phyloP scores from a whole-genome alignment of 1,140 invertebrate genomes.

The Micrasema longulum region DNA sequence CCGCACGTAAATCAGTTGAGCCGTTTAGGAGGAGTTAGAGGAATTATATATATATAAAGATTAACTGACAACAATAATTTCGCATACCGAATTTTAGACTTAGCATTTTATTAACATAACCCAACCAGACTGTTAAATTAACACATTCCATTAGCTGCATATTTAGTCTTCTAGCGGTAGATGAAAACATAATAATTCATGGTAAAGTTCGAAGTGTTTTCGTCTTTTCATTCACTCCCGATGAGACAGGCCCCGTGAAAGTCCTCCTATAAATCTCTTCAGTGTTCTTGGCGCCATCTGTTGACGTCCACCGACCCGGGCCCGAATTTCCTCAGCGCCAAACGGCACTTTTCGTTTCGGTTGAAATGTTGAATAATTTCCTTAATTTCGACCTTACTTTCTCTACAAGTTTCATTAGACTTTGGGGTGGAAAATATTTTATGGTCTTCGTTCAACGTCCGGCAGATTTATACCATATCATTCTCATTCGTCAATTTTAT shows the following conservation, averaged over 20 bases:
- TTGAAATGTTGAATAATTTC: constrained; percentile 11
- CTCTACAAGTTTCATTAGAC: background rate
- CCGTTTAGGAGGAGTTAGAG: too few relatives aligned
- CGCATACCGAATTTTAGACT: too few relatives aligned
- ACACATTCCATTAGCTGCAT: too few relatives aligned
- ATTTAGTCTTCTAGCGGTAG: too few relatives aligned
- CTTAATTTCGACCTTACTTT: constrained; percentile 13
- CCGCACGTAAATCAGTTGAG: too few relatives aligned
- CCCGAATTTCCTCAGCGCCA: background rate
- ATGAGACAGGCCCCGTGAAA: background rate
- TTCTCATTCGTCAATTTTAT: too few relatives aligned
- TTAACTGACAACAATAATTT: too few relatives aligned
- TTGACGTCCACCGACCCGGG: background rate
- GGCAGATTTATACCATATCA: too few relatives aligned
- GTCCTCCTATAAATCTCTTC: constrained; percentile 1
- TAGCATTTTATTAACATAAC: too few relatives aligned
- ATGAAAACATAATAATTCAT: background rate
- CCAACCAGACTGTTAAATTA: too few relatives aligned
- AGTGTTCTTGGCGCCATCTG: constrained; percentile 6
- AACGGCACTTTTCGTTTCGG: constrained; percentile 9
- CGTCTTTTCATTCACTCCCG: constrained; percentile 16
- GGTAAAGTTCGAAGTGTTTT: background rate
- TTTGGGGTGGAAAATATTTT: background rate
- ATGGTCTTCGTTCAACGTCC: too few relatives aligned
- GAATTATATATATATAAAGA: too few relatives aligned